Evolutionary conservation across 2,888 invertebrate genomes (phyloP).

Genomic region (Himalopsyche kuldschensis): DNA sequence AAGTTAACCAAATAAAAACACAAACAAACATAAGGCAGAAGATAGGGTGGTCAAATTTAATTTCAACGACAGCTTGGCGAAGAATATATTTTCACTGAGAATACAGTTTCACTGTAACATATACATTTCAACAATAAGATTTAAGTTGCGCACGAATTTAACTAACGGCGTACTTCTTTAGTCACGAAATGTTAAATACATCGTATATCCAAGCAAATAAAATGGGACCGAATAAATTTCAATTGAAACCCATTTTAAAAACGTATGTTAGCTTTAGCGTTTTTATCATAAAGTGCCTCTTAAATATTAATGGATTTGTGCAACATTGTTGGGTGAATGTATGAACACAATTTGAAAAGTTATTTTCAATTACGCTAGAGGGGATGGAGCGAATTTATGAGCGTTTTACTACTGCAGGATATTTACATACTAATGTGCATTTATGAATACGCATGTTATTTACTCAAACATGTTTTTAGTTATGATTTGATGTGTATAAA

Average conservation of each 20-base stretch:
- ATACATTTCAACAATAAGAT: too few species aligned
- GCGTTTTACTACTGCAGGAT: slow-evolving; percentile 7
- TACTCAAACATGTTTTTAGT: neutral
- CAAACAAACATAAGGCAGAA: too few species aligned
- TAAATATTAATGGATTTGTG: slow-evolving; percentile 6
- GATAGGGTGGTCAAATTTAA: too few species aligned
- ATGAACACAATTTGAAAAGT: slow-evolving; percentile 3
- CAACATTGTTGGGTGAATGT: slow-evolving; percentile 6
- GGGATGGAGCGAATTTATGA: slow-evolving; percentile 13
- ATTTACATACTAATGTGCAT: neutral
- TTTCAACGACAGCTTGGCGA: too few species aligned
- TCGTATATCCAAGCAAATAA: neutral
- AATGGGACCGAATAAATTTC: neutral
- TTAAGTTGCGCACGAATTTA: too few species aligned
- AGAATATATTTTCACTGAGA: too few species aligned
- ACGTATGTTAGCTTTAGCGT: neutral
- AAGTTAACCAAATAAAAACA: too few species aligned
- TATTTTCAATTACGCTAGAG: slow-evolving; percentile 19
- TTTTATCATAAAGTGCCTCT: slow-evolving; percentile 3
- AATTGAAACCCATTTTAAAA: neutral
- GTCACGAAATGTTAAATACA: neutral
- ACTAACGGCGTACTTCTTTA: too few species aligned
- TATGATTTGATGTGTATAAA: neutral
- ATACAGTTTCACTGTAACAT: too few species aligned
- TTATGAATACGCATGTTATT: neutral